Base-by-base conservation (phyloP, 2,888 invertebrate genomes). In the Hypercompe scribonia region DNA sequence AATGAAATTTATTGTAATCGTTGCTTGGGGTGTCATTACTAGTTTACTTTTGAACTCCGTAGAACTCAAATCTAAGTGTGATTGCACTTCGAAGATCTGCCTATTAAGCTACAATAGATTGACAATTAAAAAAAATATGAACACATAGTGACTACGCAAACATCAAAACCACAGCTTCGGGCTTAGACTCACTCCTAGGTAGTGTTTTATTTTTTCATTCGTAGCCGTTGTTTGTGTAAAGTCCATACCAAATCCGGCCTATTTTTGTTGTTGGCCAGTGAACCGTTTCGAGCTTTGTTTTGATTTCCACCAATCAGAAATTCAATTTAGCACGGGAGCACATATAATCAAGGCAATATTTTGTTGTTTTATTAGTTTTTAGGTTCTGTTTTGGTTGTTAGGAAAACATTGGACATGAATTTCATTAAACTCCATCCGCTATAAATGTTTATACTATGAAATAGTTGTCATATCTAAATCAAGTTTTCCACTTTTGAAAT, bases 261-360 rank as follows among this genome's bases (percentile, higher is more conserved):
- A 89, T 90, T 91, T 91, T 90, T 89, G 87, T 88, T 84, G 85
- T 85, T 86, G 87, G 86, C 87, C 90, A 90, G 81, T 89, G 90
- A 90, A 89, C 89, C 87, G 85, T 68, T 75, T 42, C 78, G 70
- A 75, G 82, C 81, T 81, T 84, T 84, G 84, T 85, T 87, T 84
- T 82, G 80, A 84, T 82, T 84, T 84, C 79, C 73, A 79, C 76
- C 79, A 79, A 85, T 86, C 83, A 83, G 79, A 84, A 86, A 86
- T 86, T 86, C 86, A 86, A 86, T 85, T 85, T 85, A 74, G 79
- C 71, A 70, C 71, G 74, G 77, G 75, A 78, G 67, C 74, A 78
- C 74, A 83, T 80, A 76, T 78, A 81, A 78, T 81, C 76, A 84
- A 81, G 71, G 72, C 65, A 31, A 31, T 79, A 71, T 81, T 74